Base-by-base conservation (phyloP, 1,140 invertebrate species). In the Ooceraea biroi region DNA sequence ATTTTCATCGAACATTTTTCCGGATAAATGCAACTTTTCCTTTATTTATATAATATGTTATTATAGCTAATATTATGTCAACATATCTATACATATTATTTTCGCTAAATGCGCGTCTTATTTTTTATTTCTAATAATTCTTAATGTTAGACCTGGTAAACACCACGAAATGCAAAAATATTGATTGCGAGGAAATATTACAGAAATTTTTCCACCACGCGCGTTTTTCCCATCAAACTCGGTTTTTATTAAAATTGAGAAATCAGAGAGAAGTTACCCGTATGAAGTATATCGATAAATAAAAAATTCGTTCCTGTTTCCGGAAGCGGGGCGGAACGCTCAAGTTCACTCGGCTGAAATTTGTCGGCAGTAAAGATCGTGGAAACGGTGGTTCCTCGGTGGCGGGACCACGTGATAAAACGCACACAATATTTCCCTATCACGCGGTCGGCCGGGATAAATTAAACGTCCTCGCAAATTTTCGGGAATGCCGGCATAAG, bases 391-490 rank as follows among this genome's bases (percentile, higher is more conserved):
- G 50, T 46, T 69, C 71, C 52, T 50, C 30, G 30, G 63, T 17
- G 48, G 22, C 36, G 3, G 52, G 5, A 41, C 1, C 30, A 22
- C n/a, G 65, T 80, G 76, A 80, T 71, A 80, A 80, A 80, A 80
- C 65, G 50, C 50, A 36, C 50, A 80, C 76, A 80, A 80, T 80
- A 80, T 80, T 80, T 80, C 41, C 76, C 65, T 57, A 80, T 80
- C 76, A 80, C 36, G 63, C 65, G 65, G 65, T 57, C 41, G 60
- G 27, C 50, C 41, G 36, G 65, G 71, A 80, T 80, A 80, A 80
- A 80, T 80, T 80, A 80, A 80, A 65, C 61, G 50, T 80, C 36
- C 65, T 80, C 65, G 76, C 76, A 80, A 71, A 80, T 80, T 69
- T 80, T 80, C 65, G 65, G 50, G 57, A 80, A 80, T 80, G 41